Evolutionary conservation across 2,888 invertebrate genomes (phyloP).

Genomic region (Heliconius ismenius): DNA sequence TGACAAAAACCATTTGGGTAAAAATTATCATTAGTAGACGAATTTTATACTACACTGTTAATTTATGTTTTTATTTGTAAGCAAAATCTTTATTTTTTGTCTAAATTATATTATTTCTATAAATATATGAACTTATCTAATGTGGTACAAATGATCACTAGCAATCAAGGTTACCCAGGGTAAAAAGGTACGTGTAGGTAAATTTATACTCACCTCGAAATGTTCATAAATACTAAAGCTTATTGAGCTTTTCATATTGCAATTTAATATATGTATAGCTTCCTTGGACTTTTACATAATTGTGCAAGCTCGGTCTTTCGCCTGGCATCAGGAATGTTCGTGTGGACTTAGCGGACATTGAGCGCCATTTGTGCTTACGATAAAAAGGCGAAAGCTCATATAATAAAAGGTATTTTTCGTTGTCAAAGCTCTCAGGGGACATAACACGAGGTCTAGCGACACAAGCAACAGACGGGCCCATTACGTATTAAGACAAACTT

Average conservation of each 20-base stretch:
- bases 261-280: slow-evolving; percentile 4
- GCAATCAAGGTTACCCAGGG: slow-evolving; percentile 11
- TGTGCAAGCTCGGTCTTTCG: slow-evolving; percentile 38
- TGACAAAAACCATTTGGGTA: too few relatives aligned
- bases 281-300: not conserved
- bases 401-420: slow-evolving; percentile 26
- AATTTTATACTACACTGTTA: not conserved
- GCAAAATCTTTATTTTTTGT: not conserved
- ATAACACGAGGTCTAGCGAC: slow-evolving; percentile 49
- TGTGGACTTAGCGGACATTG: slow-evolving; percentile 41
- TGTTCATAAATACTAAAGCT: not conserved
- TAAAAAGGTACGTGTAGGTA: slow-evolving; percentile 10
- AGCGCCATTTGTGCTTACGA: slow-evolving; percentile 45
- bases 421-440: slow-evolving; percentile 48
- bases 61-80: not conserved
- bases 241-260: slow-evolving; percentile 7
- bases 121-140: not conserved
- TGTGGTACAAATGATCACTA: slow-evolving; percentile 16
- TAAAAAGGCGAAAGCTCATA: slow-evolving; percentile 43
- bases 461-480: slow-evolving; percentile 50
- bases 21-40: too few relatives aligned
- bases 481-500: slow-evolving; percentile 43
- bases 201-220: slow-evolving; percentile 24
- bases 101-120: not conserved
- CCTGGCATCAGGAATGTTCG: slow-evolving; percentile 33